Base-by-base conservation (phyloP, 2,888 invertebrate species). In the Drosophila suboccidentalis region DNA sequence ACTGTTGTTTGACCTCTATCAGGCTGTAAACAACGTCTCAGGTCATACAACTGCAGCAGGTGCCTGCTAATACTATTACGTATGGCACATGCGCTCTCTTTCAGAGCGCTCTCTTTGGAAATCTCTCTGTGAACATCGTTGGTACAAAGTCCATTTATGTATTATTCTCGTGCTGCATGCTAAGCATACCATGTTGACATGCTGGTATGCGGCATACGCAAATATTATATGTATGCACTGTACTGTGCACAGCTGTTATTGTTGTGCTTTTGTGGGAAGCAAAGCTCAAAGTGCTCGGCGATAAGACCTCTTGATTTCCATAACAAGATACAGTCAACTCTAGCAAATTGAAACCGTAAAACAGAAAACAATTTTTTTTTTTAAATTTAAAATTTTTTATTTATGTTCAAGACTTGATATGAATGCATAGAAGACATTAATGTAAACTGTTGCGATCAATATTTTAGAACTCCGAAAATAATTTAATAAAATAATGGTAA, bases 61-160 rank as follows among this genome's bases (percentile, higher is more conserved):
- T 76, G 60, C 54, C 72, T 44, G 46, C 53, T 58, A 39, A 57
- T 69, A 58, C 9, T 29, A 58, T 15, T 29, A 39, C n/a, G 9
- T 32, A 38, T 38, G 15, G 62, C 58, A 60, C 64, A 77, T 77
- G 63, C 78, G 65, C 43, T 43, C 43, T 43, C 41, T 54, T 11
- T 3, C 11, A 26, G n/a, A 26, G 26, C 8, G 22, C n/a, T 70
- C 60, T 60, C 39, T 51, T n/a, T 5, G 2, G 11, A 54, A 11
- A 11, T 1, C 6, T 26, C 15, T 71, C 55, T 60, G 3, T 60
- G 3, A 9, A 41, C 44, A 29, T 11, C 4, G 4, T 41, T 50
- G 51, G 73, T 61, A 22, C 78, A 69, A 77, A 73, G 75, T 76
- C 64, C 78, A 64, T 19, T 38, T 49, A 38, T 60, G 32, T 67